Base-by-base conservation (phyloP, 1,140 invertebrate genomes). In the Chrysomallon squamiferum region DNA sequence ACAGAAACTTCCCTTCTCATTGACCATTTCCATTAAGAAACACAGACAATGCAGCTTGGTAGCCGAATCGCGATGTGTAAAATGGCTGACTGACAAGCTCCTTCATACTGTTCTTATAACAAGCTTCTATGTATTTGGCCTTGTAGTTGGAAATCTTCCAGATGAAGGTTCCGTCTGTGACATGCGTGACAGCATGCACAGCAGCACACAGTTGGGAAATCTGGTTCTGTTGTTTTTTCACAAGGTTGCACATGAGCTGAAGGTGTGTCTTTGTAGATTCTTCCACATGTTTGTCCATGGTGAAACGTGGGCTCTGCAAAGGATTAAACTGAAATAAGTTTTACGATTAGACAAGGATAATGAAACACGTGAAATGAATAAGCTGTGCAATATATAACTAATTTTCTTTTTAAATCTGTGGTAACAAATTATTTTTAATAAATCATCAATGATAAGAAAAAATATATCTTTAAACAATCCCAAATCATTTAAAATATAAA, bases 1-100 rank as follows among this genome's bases (percentile, higher is more conserved):
- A 97, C 68, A 97, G 89, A 83, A 96, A 95, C 66, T 91, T 93
- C 3, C 91, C 91, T 83, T 97, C 95, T 25, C 95, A 95, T 4
- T 94, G 93, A 13, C 96, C 95, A 78, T 97, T 97, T 69, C 96
- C 96, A 83, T 96, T 96, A 41, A 96, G 88, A 85, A 96, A 97
- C 57, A 96, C 89, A 2, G 95, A 96, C 22, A 94, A 95, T 89
- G 95, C 87, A 74, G 97, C 88, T 84, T 96, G 96, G 86, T 98
- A 98, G 70, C 95, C 96, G 84, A 95, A 95, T 86, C 95, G 93
- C 86, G 92, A 94, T 83, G 95, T 96, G 82, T 95, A 95, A 82
- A 97, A 98, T 2, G 95, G 93, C 61, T 93, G 91, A 66, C 94
- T 95, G 32, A 95, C 88, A 47, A 98, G 88, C 86, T 97, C 95